Evolutionary conservation across 2,888 invertebrate genomes (phyloP).

Genomic region (Drosophila villosipedis): DNA sequence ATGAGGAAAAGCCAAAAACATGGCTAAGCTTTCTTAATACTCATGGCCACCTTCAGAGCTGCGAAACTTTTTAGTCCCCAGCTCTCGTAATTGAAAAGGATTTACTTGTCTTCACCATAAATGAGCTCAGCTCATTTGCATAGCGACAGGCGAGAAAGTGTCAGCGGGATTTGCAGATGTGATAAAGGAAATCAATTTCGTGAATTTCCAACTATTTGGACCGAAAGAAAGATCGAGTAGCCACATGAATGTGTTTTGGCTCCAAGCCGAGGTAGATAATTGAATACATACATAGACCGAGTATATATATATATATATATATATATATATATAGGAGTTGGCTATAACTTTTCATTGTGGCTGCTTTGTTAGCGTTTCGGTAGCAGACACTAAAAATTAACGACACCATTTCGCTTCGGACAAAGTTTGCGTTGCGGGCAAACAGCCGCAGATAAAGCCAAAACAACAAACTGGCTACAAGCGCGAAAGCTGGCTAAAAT

Average conservation of each 20-base stretch:
- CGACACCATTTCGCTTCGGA: constrained; percentile 67
- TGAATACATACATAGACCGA: constrained; percentile 49
- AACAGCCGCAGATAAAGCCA: constrained; percentile 61
- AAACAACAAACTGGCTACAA: constrained; percentile 62
- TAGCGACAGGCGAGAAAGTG: constrained; percentile 26
- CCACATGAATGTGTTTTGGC: constrained; percentile 63
- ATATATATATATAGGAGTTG: constrained; percentile 17
- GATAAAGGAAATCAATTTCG: constrained; percentile 67
- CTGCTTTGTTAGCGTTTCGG: constrained; percentile 21
- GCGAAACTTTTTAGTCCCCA: constrained; percentile 44
- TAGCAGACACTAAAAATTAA: constrained; percentile 71
- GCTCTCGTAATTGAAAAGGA: constrained; percentile 59
- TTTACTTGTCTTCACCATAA: constrained; percentile 47
- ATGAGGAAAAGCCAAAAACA: constrained; percentile 32
- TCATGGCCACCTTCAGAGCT: constrained; percentile 11
- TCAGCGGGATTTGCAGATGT: constrained; percentile 22
- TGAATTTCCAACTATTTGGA: constrained; percentile 46
- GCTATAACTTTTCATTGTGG: constrained; percentile 32
- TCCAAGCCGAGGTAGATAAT: constrained; percentile 54
- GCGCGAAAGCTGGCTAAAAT: constrained; percentile 54
- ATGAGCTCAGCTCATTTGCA: constrained; percentile 68
- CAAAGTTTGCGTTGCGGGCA: constrained; percentile 65
- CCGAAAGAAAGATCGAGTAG: constrained; percentile 38
- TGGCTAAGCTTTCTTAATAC: constrained; percentile 40
- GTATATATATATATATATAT: background rate